Evolutionary conservation across 2,888 invertebrate species (phyloP), one percentile per base, ranked within the genome.

Genomic region (Cantharis rufa): DNA sequence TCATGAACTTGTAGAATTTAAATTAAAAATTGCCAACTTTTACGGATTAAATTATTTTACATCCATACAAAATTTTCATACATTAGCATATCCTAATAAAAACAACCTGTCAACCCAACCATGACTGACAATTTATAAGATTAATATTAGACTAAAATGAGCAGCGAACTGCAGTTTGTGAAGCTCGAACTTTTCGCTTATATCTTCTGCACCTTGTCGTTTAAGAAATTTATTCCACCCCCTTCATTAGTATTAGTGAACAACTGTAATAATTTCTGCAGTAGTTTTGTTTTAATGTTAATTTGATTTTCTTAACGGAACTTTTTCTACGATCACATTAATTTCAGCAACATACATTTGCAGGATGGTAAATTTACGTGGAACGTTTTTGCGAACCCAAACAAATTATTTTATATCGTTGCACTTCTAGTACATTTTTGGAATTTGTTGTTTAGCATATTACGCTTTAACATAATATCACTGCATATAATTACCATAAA

Each of bases 401-500:
- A n/a, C n/a, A 48, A n/a, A n/a, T 48, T 48, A 48, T n/a, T n/a
- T 48, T 48, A n/a, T 13, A 48, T 9, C 7, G 48, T n/a, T 13
- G n/a, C 7, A n/a, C 48, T 48, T 48, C 15, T 66, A 66, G n/a
- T 18, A 66, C 13, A 66, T 66, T 21, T 21, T 66, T 66, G 24
- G 13, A 18, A 48, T 66, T 66, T 66, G 64, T 16, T 66, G 16
- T 66, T 15, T 21, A 66, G 64, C 64, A n/a, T 24, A 24, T 28
- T 21, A 21, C 21, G 64, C n/a, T 66, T 66, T 66, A 18, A 66
- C 64, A 18, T 16, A 62, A 69, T 24, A 48, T 75, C 70, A 71
- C 66, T 75, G 70, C 70, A 64, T 64, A 75, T 75, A 70, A 75
- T 75, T 75, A 75, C 64, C 70, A 64, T 75, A 75, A 71, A 75